Conservation (phyloP, 2,113 vertebrate species). For the Candoia aspera region DNA sequence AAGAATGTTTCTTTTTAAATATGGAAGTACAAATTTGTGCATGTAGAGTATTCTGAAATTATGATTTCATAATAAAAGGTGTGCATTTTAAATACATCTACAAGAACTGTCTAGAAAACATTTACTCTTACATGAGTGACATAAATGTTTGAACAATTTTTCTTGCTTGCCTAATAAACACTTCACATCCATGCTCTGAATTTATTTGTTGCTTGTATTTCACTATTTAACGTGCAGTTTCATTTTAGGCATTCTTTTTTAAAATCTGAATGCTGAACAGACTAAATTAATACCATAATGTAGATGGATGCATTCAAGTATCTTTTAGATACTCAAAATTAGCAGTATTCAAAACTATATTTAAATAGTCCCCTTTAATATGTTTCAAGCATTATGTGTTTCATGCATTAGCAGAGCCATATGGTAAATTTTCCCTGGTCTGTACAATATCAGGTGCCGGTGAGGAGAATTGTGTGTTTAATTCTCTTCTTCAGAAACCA, state of each 20-base stretch:
- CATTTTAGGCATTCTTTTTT: background rate
- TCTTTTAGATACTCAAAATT: background rate
- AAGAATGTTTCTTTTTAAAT: slow-evolving; percentile 45
- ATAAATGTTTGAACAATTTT: slow-evolving; percentile 62
- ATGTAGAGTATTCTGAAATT: slow-evolving; percentile 66
- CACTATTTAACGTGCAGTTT: background rate
- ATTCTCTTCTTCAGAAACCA: background rate
- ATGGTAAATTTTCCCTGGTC: background rate
- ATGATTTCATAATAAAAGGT: slow-evolving; percentile 59
- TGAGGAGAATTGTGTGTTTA: background rate
- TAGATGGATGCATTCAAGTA: background rate
- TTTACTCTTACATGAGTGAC: slow-evolving; percentile 56
- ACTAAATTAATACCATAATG: background rate
- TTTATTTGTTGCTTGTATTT: slow-evolving; percentile 25
- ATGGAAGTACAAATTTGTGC: slow-evolving; percentile 55
- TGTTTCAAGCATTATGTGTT: background rate
- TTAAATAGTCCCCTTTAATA: background rate
- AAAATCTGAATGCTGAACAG: background rate
- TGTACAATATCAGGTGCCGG: background rate
- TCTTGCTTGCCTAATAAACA: slow-evolving; percentile 63
- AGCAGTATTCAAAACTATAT: background rate
- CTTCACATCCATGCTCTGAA: slow-evolving; percentile 24
- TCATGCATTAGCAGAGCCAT: background rate
- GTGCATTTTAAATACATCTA: slow-evolving; percentile 61
- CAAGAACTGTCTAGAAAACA: slow-evolving; percentile 50